Evolutionary conservation across 2,888 invertebrate species (phyloP).

Genomic region (Lasioglossum lativentre): DNA sequence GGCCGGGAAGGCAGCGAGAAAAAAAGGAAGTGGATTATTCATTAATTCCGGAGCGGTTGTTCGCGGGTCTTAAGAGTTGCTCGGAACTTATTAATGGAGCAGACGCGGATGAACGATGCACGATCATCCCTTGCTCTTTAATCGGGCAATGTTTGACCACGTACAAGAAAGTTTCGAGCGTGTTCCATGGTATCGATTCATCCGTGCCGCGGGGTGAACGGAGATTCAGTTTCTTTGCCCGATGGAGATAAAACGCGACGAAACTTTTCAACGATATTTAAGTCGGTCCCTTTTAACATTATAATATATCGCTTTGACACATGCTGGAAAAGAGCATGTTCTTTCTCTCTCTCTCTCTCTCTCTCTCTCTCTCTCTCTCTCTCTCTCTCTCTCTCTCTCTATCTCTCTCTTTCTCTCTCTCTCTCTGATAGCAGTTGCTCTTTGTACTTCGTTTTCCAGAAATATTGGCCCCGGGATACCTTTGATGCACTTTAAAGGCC

Average conservation of each 20-base stretch:
- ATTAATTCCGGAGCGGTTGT: conserved; percentile 23
- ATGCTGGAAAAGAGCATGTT: not conserved
- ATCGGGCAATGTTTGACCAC: conserved; percentile 26
- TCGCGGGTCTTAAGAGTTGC: conserved; percentile 3
- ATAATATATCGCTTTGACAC: conserved; percentile 26
- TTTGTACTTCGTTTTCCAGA: not conserved
- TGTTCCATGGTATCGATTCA: conserved; percentile 25
- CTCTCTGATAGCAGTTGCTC: not conserved
- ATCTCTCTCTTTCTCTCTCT: not conserved
- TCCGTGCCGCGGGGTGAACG: not conserved
- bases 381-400: not conserved
- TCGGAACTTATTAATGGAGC: conserved; percentile 37
- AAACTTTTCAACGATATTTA: conserved; percentile 38
- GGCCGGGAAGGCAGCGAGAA: not conserved
- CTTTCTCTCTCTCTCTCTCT: not conserved
- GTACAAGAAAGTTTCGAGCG: conserved; percentile 17
- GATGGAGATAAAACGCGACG: conserved; percentile 9
- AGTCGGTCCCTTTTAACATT: conserved; percentile 27
- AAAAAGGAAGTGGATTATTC: conserved; percentile 21
- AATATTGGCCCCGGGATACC: conserved; percentile 26
- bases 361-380: not conserved
- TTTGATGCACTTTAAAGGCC: conserved; percentile 12
- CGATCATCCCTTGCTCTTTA: conserved; percentile 33
- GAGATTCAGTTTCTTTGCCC: conserved; percentile 33
- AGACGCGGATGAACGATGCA: not conserved